A percentile compares a stretch with the other conserved stretches of the same genome.
Evolutionary conservation across 2,113 vertebrate genomes (phyloP).

Genomic region (Castor canadensis): DNA sequence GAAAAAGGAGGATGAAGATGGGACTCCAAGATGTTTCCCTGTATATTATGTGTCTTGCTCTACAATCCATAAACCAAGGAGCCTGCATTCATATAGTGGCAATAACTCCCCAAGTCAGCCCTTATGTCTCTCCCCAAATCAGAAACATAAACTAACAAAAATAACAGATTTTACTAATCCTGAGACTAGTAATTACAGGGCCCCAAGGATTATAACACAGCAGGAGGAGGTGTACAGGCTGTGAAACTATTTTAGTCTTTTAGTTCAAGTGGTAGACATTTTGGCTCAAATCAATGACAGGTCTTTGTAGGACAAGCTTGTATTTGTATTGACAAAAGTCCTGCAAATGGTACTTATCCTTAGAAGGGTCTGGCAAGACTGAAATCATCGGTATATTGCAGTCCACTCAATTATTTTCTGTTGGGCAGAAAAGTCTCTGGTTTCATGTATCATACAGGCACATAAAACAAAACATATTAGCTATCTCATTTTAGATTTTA

Average conservation of each 20-base stretch:
- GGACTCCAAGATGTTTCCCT: not conserved
- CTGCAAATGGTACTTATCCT: not conserved
- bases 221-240: not conserved
- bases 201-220: not conserved
- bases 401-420: not conserved
- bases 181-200: not conserved
- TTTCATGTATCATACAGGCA: not conserved
- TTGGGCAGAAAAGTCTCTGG: not conserved
- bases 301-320: not conserved
- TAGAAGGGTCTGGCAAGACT: not conserved
- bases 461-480: not conserved
- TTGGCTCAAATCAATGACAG: not conserved
- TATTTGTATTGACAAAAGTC: not conserved
- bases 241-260: not conserved
- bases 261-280: not conserved
- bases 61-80: not conserved
- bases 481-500: not conserved
- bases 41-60: not conserved
- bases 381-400: not conserved
- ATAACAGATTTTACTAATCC: constrained; percentile 6
- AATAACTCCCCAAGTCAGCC: not conserved
- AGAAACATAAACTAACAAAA: constrained; percentile 20
- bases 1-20: not conserved
- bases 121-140: too few species aligned
- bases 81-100: not conserved